A percentile compares a stretch with the other conserved stretches of the same genome.
These are phyloP conservation scores for Oreonectes daqikongensis DNA, from an alignment of 2,797 vertebrate genomes.

Conservation along the genomic window DNA sequence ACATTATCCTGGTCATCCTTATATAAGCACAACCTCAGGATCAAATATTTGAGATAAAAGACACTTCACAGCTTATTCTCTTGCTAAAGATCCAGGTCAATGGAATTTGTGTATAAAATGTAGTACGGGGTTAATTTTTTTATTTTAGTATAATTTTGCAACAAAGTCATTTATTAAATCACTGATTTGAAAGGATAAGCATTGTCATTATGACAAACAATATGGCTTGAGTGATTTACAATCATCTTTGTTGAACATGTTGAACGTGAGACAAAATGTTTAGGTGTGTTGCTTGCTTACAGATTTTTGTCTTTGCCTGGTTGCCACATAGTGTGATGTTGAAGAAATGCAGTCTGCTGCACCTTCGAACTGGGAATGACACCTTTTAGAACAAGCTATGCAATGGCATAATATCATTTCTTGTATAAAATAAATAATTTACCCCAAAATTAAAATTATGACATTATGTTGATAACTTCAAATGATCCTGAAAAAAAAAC, in stretches of 20 bases:
- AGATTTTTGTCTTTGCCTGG: no score
- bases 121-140: neutral
- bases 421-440: neutral
- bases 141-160: neutral
- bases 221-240: no score
- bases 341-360: no score
- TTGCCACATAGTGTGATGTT: no score
- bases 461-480: no score
- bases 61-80: neutral
- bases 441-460: no score
- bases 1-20: conserved; percentile 24
- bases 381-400: conserved; percentile 34
- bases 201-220: neutral
- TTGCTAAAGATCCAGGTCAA: neutral
- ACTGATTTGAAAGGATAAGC: no score
- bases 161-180: neutral
- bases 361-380: no score
- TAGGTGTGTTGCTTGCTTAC: neutral
- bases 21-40: conserved; percentile 25
- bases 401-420: conserved; percentile 15
- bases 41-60: neutral
- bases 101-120: neutral
- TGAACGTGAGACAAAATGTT: neutral
- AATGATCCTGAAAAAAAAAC: no score
- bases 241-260: no score